These are phyloP conservation scores for Papilio dardanus DNA, from an alignment of 1,140 invertebrate genomes.

Conservation along the genomic window DNA sequence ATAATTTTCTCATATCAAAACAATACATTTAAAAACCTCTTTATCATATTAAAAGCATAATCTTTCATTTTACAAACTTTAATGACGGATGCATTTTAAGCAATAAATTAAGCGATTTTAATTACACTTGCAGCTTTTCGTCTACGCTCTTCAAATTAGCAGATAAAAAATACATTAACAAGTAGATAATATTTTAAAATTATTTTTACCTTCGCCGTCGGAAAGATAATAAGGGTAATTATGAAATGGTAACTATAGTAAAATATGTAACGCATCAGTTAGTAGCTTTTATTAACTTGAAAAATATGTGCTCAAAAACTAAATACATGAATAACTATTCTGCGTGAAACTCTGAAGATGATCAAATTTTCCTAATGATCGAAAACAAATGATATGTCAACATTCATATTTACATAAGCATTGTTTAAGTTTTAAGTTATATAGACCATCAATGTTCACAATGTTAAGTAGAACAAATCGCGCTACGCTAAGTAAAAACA, in stretches of 20 bases:
- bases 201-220: neutral
- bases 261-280: slow-evolving; percentile 7
- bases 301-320: too few relatives aligned
- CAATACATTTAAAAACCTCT: too few relatives aligned
- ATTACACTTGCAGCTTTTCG: neutral
- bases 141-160: neutral
- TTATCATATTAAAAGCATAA: neutral
- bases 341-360: too few relatives aligned
- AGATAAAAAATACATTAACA: slow-evolving; percentile 16
- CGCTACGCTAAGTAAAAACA: slow-evolving; percentile 53
- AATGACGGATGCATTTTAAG: neutral
- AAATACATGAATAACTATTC: too few relatives aligned
- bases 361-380: too few relatives aligned
- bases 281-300: neutral
- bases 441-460: neutral
- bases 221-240: slow-evolving; percentile 2
- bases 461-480: slow-evolving; percentile 45
- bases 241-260: neutral
- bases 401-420: neutral
- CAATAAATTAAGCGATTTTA: neutral
- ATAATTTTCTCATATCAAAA: too few relatives aligned
- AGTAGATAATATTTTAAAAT: neutral
- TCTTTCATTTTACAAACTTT: neutral
- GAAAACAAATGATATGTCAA: too few relatives aligned
- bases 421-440: neutral